Percentiles rank a stretch among this genome's conserved stretches.
These are phyloP conservation scores for Hetaerina titia DNA, from an alignment of 2,888 invertebrate species.

Conservation along the genomic window DNA sequence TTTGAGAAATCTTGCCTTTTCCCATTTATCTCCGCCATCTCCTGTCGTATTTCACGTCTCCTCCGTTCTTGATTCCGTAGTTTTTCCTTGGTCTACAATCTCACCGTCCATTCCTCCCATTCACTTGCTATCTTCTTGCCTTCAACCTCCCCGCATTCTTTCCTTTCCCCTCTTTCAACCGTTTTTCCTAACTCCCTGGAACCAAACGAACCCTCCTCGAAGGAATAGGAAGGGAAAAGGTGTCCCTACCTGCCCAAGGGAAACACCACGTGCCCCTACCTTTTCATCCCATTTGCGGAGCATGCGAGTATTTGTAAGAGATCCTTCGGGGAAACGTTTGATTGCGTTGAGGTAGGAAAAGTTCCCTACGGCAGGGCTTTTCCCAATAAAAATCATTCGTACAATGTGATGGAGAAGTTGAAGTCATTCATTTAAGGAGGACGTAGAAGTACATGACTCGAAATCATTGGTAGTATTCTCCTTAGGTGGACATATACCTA, in stretches of 20 bases:
- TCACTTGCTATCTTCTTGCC: background rate
- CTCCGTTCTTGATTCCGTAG: too few species aligned
- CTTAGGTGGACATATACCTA: background rate
- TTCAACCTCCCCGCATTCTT: background rate
- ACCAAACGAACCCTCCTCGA: background rate
- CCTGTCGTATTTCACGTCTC: too few species aligned
- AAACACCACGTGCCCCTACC: background rate
- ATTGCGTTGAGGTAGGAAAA: background rate
- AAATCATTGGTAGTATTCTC: background rate
- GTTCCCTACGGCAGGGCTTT: background rate
- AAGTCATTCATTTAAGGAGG: background rate
- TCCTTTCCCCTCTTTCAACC: background rate
- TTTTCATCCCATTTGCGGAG: background rate
- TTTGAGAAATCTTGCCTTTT: too few species aligned
- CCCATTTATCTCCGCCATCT: too few species aligned
- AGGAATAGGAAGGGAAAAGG: background rate
- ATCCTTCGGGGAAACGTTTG: background rate
- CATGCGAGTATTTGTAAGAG: background rate
- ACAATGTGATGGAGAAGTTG: background rate
- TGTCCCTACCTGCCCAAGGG: background rate
- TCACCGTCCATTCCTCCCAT: background rate
- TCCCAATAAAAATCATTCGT: background rate
- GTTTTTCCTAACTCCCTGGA: background rate
- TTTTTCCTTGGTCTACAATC: too few species aligned
- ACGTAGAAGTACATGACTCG: background rate